Evolutionary conservation across 2,888 invertebrate genomes (phyloP), one percentile per base, ranked within the genome.

Genomic region (Perdita meconis): DNA sequence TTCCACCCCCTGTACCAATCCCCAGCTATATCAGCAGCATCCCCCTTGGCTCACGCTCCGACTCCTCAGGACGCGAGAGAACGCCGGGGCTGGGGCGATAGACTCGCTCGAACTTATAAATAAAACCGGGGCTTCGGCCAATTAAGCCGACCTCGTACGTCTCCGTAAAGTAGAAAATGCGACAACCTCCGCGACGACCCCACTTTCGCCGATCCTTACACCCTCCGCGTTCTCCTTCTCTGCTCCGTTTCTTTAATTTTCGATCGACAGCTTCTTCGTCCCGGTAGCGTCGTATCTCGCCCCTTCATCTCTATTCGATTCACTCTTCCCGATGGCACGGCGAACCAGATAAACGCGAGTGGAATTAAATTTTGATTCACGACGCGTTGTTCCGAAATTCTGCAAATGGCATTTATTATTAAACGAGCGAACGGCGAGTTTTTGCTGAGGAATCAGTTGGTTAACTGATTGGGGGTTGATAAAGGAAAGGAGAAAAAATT

Each of bases 61-160:
- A 22, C 68, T 77, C 69, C 69, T 61, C 72, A 51, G 55, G 69
- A 47, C 53, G 61, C 57, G 69, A 68, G 68, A 59, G 47, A 59
- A 63, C 42, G 61, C 47, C 69, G 67, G 72, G 67, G 64, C 72
- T 66, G 79, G 75, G 80, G 83, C 88, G 87, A 92, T 90, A 90
- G 89, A 90, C 90, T 90, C 87, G 76, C 84, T 55, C 78, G 82
- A 89, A 89, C 90, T 92, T 92, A 90, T 91, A 92, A 92, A 92
- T 92, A 92, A 92, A 91, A 85, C 85, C 84, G 82, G 63, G 65
- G 78, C 78, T 80, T 89, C 86, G 82, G 88, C 89, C 90, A 91
- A 92, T 92, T 92, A 92, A 92, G 89, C 89, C 83, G 85, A 84
- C 87, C 89, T 88, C 89, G 85, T 91, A 90, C 87, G 89, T 90